Evolutionary conservation across 2,113 vertebrate genomes (phyloP), one percentile per base, ranked within the genome.

Genomic region (Oryzias javanicus): DNA sequence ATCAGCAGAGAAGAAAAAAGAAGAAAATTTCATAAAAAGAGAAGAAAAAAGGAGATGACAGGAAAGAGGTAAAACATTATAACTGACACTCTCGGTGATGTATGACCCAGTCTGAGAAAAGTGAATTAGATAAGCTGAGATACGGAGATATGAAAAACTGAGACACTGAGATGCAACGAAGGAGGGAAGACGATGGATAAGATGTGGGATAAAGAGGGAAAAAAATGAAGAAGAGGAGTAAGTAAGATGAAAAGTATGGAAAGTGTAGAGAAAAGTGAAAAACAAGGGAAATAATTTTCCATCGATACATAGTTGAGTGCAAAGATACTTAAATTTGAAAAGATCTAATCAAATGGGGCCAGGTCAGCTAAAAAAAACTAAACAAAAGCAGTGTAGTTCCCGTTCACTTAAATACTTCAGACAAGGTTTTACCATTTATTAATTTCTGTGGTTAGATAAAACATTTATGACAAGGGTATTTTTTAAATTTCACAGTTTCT

Each of bases 81-180:
- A 79, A 80, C 70, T 90, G 89, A 89, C 86, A 87, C 83, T 73
- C 80, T 73, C 74, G 69, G 72, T 91, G 89, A 91, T 91, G 81
- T 88, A 91, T 89, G 87, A 88, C 86, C 84, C 71, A 48, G 68
- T 70, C 75, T 83, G 72, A 80, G 75, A 76, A 84, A 89, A 91
- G 88, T 91, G 91, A 91, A 92, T 91, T 89, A 91, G 89, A 90
- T 81, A 85, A 79, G 81, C 83, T 67, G 85, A 65, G 82, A 81
- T 86, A 88, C 85, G 83, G 79, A 85, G 63, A 82, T 64, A 86
- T 84, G 78, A 78, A 76, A 76, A 71, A 79, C 79, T 74, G 62
- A 62, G 46, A 63, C 74, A 74, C 62, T 64, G 53, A 72, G 59
- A 40, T 35, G 41, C 16, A 54, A 52, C 35, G 47, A 47, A 55